Evolutionary conservation across 2,113 vertebrate species (phyloP), one percentile per base, ranked within the genome.

Genomic region (Rhea americana): DNA sequence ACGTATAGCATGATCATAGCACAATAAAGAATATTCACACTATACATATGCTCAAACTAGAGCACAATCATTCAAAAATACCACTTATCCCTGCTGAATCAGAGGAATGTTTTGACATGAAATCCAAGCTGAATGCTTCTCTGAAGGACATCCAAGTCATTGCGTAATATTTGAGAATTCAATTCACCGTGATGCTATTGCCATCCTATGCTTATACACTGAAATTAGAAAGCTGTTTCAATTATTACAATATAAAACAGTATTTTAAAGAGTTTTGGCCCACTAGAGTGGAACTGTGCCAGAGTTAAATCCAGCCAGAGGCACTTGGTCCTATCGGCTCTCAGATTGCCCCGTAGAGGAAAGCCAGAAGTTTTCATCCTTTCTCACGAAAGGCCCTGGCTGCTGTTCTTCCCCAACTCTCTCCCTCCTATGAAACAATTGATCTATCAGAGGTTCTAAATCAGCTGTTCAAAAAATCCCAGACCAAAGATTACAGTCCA

Each of bases 401-500:
- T 93, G 78, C 66, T 28, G 9, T 73, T 82, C 53, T 62, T 79
- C 14, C 63, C 32, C 78, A 82, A 51, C 30, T 41, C 70, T 7
- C 63, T 72, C 48, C 48, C 70, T 70, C 32, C 75, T 53, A 9
- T 62, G 59, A 37, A 85, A 67, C 55, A 80, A 90, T 8, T 62
- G 59, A 81, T 83, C 59, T 77, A 63, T 83, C 93, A 94, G 50
- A 77, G 72, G 65, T 32, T 45, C 25, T 2, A 80, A 93, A 94
- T 95, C 91, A 89, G 91, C 55, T 62, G 90, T 85, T 94, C 10
- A 22, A 91, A 67, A 61, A 88, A 30, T 61, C 72, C 82, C 93
- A 94, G 61, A 17, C 35, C 63, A 12, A 65, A 85, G 87, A 94
- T 93, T 93, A 48, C 45, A 67, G 20, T 76, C 66, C 6, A 19